Evolutionary conservation across 2,113 vertebrate species (phyloP).

Genomic region (Mustela lutreola): DNA sequence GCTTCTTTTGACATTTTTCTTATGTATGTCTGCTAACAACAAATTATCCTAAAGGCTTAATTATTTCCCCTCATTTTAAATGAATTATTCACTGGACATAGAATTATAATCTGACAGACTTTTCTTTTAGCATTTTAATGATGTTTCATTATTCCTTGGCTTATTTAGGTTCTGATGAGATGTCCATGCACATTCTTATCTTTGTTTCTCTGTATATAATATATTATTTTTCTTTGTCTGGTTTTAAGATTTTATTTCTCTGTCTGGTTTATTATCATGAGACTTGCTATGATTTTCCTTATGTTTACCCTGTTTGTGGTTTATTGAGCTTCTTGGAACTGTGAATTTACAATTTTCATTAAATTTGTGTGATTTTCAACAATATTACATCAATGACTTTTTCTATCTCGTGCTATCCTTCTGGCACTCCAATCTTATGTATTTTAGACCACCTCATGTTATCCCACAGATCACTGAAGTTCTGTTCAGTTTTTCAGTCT

Average conservation of each 20-base stretch:
- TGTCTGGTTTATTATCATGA: conserved; percentile 42
- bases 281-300: conserved; percentile 34
- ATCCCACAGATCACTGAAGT: background rate
- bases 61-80: conserved; percentile 1
- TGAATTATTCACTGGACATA: background rate
- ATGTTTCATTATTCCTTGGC: background rate
- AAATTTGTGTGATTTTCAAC: background rate
- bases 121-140: conserved; percentile 36
- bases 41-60: background rate
- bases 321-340: conserved; percentile 24
- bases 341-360: background rate
- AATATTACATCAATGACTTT: background rate
- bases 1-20: background rate
- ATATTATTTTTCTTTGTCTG: background rate
- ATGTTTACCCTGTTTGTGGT: background rate
- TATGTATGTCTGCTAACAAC: background rate
- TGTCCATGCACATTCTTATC: background rate
- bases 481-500: background rate
- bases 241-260: conserved; percentile 29
- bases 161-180: background rate
- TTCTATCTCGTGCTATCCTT: background rate
- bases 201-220: background rate
- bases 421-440: background rate
- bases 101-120: background rate
- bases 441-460: conserved; percentile 8